Conservation (phyloP, 37 sponge, comb jelly and placozoan species). For the Eunapius fragilis region DNA sequence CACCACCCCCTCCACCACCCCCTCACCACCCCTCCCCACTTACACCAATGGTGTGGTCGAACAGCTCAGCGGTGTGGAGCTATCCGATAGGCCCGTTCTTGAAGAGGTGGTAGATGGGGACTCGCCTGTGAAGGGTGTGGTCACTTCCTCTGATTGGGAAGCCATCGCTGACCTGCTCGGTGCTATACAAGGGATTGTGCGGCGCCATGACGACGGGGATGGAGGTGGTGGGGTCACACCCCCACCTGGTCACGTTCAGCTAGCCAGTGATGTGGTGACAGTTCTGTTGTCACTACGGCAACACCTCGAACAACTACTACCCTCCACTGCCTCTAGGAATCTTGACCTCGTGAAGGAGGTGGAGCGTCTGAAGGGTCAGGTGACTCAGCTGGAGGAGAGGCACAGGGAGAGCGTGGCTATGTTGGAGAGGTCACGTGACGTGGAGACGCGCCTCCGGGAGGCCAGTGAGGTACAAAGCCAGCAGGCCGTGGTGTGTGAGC, state of each 20-base stretch:
- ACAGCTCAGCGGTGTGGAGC: background rate
- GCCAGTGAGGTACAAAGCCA: background rate
- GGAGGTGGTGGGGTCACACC: background rate
- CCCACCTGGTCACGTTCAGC: background rate
- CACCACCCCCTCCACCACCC: background rate
- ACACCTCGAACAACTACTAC: too few relatives aligned
- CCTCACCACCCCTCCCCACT: background rate
- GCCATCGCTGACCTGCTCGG: background rate
- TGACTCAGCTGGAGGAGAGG: background rate
- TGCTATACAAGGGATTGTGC: background rate
- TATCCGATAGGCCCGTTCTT: background rate
- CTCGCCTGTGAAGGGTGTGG: background rate
- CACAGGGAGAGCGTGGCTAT: background rate
- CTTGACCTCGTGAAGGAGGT: constrained; percentile 12
- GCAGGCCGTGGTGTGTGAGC: background rate
- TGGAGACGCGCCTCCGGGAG: background rate
- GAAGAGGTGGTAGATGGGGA: background rate
- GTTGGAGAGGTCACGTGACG: constrained; percentile 6
- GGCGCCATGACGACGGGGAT: background rate
- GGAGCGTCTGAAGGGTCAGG: constrained; percentile 17
- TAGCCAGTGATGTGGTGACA: background rate
- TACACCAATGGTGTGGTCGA: too few relatives aligned
- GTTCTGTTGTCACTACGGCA: background rate
- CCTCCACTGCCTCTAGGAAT: background rate
- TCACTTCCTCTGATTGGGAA: background rate